A percentile compares a stretch with the other conserved stretches of the same genome.
These are phyloP conservation scores for Sisyra terminalis DNA, from an alignment of 2,888 invertebrate genomes.

Conservation along the genomic window DNA sequence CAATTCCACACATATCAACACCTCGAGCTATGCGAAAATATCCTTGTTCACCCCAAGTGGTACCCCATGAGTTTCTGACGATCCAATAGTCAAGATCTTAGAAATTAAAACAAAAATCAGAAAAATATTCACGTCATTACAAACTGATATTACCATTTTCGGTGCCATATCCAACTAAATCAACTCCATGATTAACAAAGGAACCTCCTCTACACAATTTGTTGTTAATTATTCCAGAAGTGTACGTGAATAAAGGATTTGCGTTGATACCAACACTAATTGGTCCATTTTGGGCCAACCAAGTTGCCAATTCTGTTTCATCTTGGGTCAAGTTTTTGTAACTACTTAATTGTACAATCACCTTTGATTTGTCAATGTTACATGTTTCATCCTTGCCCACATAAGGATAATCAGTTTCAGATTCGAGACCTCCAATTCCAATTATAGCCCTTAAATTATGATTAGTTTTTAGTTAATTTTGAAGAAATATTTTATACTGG, in stretches of 20 bases:
- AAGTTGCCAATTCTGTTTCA: no score
- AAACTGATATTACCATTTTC: slow-evolving; percentile 26
- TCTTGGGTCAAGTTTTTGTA: no score
- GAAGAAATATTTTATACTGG: not conserved
- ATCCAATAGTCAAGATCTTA: slow-evolving; percentile 67
- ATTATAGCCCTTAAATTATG: not conserved
- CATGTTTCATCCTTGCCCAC: slow-evolving; percentile 69
- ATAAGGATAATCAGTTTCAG: slow-evolving; percentile 85
- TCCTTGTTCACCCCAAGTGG: slow-evolving; percentile 68
- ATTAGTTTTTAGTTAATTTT: no score
- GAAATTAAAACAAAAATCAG: no score
- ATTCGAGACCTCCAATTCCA: slow-evolving; percentile 72
- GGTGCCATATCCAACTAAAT: slow-evolving; percentile 70
- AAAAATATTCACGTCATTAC: no score
- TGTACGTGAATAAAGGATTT: no score
- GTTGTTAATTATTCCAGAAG: no score
- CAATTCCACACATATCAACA: slow-evolving; percentile 77
- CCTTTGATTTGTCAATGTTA: slow-evolving; percentile 44
- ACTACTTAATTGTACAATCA: slow-evolving; percentile 40
- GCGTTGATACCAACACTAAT: no score
- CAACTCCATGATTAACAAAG: slow-evolving; percentile 66
- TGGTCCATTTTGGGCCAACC: no score
- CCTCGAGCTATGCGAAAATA: slow-evolving; percentile 83
- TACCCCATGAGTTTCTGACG: slow-evolving; percentile 76
- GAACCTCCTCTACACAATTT: no score